Conservation (phyloP, 2,797 vertebrate genomes). For the Leuciscus waleckii region DNA sequence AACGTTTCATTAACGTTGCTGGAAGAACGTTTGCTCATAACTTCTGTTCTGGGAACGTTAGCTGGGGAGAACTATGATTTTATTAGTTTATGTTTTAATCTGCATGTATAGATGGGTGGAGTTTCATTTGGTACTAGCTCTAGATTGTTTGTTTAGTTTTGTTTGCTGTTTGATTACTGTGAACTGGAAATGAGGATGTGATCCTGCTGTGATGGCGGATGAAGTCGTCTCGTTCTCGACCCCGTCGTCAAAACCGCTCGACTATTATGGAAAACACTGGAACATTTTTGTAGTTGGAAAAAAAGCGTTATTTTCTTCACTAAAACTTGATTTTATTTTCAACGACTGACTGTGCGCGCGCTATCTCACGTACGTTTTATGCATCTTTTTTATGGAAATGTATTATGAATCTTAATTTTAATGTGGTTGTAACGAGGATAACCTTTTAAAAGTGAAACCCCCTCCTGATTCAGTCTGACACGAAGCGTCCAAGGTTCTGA, state of each 20-base stretch:
- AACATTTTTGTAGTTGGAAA: constrained; percentile 24
- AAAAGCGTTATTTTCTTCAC: constrained; percentile 55
- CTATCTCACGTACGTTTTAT: constrained; percentile 3
- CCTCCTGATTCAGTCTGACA: constrained; percentile 1
- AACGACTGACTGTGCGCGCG: background rate
- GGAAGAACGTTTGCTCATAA: background rate
- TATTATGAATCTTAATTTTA: constrained; percentile 30
- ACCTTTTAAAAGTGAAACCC: background rate
- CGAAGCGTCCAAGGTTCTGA: background rate
- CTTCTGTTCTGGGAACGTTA: background rate
- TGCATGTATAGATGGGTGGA: constrained; percentile 63
- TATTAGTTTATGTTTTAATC: background rate
- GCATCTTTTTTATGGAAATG: constrained; percentile 37
- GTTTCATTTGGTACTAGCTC: constrained; percentile 67
- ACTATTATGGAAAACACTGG: constrained; percentile 63
- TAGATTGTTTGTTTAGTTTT: constrained; percentile 68
- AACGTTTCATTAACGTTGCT: background rate
- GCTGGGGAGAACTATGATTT: background rate
- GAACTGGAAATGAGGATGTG: constrained; percentile 68
- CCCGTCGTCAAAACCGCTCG: constrained; percentile 70
- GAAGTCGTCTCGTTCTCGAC: constrained; percentile 60
- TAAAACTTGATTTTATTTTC: constrained; percentile 51
- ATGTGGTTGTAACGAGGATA: background rate
- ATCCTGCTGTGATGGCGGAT: constrained; percentile 29
- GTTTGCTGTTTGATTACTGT: constrained; percentile 70